Percentiles rank a stretch among this genome's conserved stretches.
phyloP scores from a whole-genome alignment of 2,888 invertebrate genomes.

The Tortricodes alternella region DNA sequence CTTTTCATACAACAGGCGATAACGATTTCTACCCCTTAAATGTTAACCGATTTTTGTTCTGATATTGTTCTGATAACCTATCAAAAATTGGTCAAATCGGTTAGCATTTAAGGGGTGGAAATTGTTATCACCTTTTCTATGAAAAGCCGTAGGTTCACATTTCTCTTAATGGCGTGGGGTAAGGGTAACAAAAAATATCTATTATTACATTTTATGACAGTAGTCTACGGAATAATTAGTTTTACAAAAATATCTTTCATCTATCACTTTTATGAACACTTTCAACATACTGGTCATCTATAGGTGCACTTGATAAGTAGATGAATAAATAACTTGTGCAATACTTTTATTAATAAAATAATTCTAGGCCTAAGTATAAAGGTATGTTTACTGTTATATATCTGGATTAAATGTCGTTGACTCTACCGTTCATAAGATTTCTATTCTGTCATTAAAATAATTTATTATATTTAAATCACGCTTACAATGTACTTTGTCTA shows the following conservation, averaged over 20 bases:
- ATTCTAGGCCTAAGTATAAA: constrained; percentile 10
- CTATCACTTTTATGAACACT: constrained; percentile 80
- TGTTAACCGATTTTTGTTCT: too few relatives aligned
- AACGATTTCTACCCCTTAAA: too few relatives aligned
- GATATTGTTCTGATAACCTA: too few relatives aligned
- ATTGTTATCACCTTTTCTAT: too few relatives aligned
- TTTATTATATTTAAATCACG: constrained; percentile 41
- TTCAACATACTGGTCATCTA: constrained; percentile 71
- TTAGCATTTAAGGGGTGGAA: too few relatives aligned
- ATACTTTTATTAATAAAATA: constrained; percentile 25
- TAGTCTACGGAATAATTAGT: constrained; percentile 60
- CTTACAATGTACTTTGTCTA: constrained; percentile 48
- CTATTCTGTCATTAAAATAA: constrained; percentile 63
- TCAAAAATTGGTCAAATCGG: too few relatives aligned
- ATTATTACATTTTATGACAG: constrained; percentile 56
- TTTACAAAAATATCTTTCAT: constrained; percentile 77
- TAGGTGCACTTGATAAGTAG: constrained; percentile 47
- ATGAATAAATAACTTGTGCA: constrained; percentile 41
- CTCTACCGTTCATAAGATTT: constrained; percentile 55
- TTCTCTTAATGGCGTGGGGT: constrained; percentile 1
- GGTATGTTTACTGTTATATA: constrained; percentile 29
- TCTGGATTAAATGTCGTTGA: constrained; percentile 36
- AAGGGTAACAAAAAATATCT: constrained; percentile 44
- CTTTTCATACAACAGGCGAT: too few relatives aligned
- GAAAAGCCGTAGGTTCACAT: neutral